These are phyloP conservation scores for Rissa tridactyla DNA, from an alignment of 2,113 vertebrate genomes.

Conservation along the genomic window DNA sequence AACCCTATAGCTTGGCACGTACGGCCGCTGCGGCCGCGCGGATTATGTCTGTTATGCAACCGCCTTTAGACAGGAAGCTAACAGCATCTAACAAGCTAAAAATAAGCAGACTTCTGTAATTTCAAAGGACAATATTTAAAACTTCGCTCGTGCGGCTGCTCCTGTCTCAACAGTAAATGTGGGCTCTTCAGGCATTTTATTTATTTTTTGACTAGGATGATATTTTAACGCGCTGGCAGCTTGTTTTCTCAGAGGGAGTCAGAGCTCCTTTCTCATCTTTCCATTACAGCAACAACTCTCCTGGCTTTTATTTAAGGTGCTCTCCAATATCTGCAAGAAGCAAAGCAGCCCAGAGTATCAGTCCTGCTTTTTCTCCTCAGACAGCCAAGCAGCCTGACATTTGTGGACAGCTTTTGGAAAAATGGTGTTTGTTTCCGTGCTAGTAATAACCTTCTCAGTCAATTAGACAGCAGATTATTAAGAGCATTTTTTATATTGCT, in stretches of 20 bases:
- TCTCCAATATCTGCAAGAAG: not conserved
- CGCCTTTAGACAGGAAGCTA: not conserved
- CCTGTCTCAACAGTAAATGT: not conserved
- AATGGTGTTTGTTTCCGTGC: not conserved
- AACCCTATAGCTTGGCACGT: not conserved
- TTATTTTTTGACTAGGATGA: not conserved
- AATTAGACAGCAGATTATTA: constrained; percentile 1
- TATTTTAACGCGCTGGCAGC: not conserved
- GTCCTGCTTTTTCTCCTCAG: not conserved
- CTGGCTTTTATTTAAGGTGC: not conserved
- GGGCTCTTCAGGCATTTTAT: not conserved
- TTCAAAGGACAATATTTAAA: not conserved
- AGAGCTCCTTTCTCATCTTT: constrained; percentile 27
- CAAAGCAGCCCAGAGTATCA: not conserved
- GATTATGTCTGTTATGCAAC: constrained; percentile 18
- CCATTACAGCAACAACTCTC: not conserved
- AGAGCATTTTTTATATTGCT: not conserved
- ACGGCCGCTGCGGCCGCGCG: rapidly evolving
- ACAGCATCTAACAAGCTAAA: not conserved
- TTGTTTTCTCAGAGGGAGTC: not conserved
- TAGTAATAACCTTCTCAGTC: not conserved
- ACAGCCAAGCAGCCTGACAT: not conserved
- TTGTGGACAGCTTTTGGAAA: not conserved
- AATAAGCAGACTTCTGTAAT: constrained; percentile 19
- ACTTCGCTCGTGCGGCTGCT: not conserved